A percentile compares a stretch with the other conserved stretches of the same genome.
Conservation (phyloP, 2,888 invertebrate species). For the Icerya purchasi region DNA sequence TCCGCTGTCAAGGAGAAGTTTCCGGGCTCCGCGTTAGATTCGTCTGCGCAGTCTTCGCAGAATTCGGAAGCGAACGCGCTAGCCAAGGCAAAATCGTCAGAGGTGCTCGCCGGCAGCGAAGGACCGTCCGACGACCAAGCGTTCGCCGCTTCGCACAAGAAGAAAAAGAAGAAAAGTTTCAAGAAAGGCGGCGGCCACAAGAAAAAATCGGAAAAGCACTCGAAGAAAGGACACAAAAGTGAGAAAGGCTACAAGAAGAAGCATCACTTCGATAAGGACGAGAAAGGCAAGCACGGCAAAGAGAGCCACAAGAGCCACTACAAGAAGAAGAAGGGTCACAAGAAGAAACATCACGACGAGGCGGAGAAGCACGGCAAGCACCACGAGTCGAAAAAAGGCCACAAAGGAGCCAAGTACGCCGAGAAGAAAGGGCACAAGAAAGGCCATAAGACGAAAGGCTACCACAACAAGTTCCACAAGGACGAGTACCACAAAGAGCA, state of each 20-base stretch:
- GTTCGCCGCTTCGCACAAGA: slow-evolving; percentile 25
- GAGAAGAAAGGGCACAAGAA: slow-evolving; percentile 57
- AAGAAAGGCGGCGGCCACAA: slow-evolving; percentile 41
- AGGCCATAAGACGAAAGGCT: slow-evolving; percentile 54
- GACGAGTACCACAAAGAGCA: slow-evolving; percentile 60
- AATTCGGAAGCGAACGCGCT: not conserved
- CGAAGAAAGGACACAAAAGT: slow-evolving; percentile 49
- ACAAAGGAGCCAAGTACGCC: slow-evolving; percentile 43
- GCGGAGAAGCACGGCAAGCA: slow-evolving; percentile 40
- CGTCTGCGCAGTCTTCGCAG: slow-evolving; percentile 4
- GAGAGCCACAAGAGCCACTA: slow-evolving; percentile 49
- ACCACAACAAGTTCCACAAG: slow-evolving; percentile 59
- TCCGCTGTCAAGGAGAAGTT: not conserved
- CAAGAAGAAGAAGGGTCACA: slow-evolving; percentile 38
- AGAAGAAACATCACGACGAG: slow-evolving; percentile 40
- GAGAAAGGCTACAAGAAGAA: slow-evolving; percentile 56
- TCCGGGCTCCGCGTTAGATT: not conserved
- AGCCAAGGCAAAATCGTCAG: not conserved
- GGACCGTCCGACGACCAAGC: slow-evolving; percentile 12
- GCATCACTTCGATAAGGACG: slow-evolving; percentile 56
- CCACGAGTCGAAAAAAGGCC: slow-evolving; percentile 43
- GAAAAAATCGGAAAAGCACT: slow-evolving; percentile 43
- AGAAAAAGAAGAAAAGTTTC: slow-evolving; percentile 14
- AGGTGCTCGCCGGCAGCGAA: not conserved
- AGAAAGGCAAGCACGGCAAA: slow-evolving; percentile 52